Evolutionary conservation across 2,888 invertebrate genomes (phyloP).

Genomic region (Caenorhabditis japonica): DNA sequence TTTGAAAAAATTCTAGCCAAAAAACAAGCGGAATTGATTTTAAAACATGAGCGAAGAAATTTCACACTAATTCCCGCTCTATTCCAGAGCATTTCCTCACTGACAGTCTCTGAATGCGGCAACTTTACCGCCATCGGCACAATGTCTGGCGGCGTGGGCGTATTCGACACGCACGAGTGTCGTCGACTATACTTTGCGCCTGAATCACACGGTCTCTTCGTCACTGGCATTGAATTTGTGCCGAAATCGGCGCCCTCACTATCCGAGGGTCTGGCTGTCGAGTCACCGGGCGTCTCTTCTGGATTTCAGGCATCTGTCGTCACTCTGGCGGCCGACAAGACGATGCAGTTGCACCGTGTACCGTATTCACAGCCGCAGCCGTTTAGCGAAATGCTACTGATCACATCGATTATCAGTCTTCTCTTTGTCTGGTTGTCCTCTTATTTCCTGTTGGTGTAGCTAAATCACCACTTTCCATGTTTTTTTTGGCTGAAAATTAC

Average conservation of each 20-base stretch:
- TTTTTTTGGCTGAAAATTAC: not conserved
- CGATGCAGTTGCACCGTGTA: constrained; percentile 68
- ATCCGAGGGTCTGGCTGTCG: constrained; percentile 5
- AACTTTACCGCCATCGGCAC: constrained; percentile 85
- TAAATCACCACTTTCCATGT: constrained; percentile 4
- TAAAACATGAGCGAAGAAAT: not conserved
- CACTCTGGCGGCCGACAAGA: constrained; percentile 74
- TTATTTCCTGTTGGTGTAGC: constrained; percentile 11
- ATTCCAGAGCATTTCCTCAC: constrained; percentile 70
- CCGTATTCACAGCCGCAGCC: constrained; percentile 50
- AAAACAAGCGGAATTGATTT: constrained; percentile 10
- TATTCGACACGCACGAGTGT: constrained; percentile 62
- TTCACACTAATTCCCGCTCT: not conserved
- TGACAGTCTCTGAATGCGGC: constrained; percentile 84
- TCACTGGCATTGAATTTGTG: constrained; percentile 94
- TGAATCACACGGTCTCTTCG: constrained; percentile 89
- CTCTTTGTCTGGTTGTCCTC: constrained; percentile 46
- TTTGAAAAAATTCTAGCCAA: no score
- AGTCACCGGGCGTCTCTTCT: constrained; percentile 62
- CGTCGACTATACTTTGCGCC: constrained; percentile 48
- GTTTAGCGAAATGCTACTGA: constrained; percentile 52
- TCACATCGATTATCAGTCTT: constrained; percentile 45
- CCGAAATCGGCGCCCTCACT: constrained; percentile 45
- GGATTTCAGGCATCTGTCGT: constrained; percentile 65
- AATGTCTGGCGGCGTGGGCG: constrained; percentile 77